Evolutionary conservation across 2,888 invertebrate species (phyloP).

Genomic region (Diaphora mendica): DNA sequence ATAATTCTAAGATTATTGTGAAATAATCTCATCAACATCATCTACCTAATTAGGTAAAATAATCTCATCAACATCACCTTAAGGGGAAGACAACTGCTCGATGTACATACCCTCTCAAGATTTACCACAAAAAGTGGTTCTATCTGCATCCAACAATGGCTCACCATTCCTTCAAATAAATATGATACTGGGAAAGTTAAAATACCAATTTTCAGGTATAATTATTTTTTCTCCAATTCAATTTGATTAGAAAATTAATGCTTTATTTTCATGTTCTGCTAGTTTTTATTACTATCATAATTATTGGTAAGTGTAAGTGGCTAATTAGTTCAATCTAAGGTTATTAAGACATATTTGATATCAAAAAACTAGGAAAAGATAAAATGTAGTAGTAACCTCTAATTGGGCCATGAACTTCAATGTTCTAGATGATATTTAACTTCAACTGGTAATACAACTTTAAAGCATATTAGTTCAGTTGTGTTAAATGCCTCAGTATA

Average conservation of each 20-base stretch:
- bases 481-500: constrained; percentile 22
- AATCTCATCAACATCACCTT: too few relatives aligned
- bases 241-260: neutral
- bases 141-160: too few relatives aligned
- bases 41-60: too few relatives aligned
- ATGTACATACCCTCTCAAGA: too few relatives aligned
- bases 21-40: too few relatives aligned
- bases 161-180: too few relatives aligned
- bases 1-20: neutral
- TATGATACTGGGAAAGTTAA: too few relatives aligned
- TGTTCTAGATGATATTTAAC: neutral
- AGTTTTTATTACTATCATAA: neutral
- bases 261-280: neutral
- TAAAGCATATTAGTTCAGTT: constrained; percentile 24
- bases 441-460: neutral
- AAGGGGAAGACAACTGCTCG: too few relatives aligned
- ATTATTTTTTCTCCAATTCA: too few relatives aligned
- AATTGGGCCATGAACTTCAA: neutral
- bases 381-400: neutral
- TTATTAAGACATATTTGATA: neutral
- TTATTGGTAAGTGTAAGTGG: neutral
- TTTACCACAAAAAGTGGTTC: too few relatives aligned
- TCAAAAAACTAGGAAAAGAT: neutral
- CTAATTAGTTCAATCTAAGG: too few relatives aligned
- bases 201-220: too few relatives aligned